A percentile compares a stretch with the other conserved stretches of the same genome.
Conservation (phyloP, 2,797 vertebrate genomes). For the Taenioides sp. region DNA sequence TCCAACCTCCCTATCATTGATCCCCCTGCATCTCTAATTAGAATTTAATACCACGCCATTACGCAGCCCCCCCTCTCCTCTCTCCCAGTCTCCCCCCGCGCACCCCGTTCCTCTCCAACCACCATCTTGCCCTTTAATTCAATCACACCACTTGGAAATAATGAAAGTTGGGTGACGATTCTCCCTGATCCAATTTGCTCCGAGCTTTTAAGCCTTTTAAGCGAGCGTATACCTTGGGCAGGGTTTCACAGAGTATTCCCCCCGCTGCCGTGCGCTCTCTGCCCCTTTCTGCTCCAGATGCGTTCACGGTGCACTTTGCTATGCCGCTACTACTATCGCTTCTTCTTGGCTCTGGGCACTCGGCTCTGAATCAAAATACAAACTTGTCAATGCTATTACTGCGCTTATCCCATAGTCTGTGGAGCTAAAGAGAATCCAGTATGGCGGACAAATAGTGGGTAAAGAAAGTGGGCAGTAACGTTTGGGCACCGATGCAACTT, state of each 20-base stretch:
- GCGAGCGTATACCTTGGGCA: constrained; percentile 96
- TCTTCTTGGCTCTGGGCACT: constrained; percentile 3
- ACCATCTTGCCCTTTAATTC: constrained; percentile 99
- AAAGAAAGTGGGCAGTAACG: neutral
- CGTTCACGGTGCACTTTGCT: constrained; percentile 10
- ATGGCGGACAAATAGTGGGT: neutral
- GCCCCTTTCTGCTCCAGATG: constrained; percentile 55
- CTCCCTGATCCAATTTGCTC: constrained; percentile 99
- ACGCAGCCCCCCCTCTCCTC: constrained; percentile 82
- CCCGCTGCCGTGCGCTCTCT: constrained; percentile 27
- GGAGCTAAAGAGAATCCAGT: neutral
- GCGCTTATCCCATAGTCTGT: neutral
- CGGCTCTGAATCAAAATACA: constrained; percentile 6
- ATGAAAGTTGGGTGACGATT: constrained; percentile 99
- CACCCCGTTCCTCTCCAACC: constrained; percentile 84
- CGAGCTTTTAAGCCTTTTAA: constrained; percentile 99
- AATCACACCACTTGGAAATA: constrained; percentile 99
- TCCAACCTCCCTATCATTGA: constrained; percentile 99
- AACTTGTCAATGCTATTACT: constrained; percentile 1
- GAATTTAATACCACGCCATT: constrained; percentile 99
- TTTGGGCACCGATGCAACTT: neutral
- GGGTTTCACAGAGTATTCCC: constrained; percentile 89
- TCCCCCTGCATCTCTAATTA: constrained; percentile 99
- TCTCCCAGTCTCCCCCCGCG: constrained; percentile 24
- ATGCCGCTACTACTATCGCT: neutral